Evolutionary conservation across 2,797 vertebrate species (phyloP).

Genomic region (Denticeps clupeoides): DNA sequence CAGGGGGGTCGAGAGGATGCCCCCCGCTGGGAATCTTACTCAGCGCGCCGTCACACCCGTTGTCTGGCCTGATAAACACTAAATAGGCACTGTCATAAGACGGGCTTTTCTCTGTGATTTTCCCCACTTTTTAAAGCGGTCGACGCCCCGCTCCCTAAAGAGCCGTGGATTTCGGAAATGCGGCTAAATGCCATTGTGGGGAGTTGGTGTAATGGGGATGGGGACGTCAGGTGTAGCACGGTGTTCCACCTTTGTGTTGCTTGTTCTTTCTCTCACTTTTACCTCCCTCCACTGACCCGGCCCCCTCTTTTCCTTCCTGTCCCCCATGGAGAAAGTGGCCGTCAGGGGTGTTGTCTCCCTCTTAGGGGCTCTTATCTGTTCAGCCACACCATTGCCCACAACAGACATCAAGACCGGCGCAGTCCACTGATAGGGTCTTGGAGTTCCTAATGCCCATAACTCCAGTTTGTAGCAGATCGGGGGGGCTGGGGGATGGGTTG

Average conservation of each 20-base stretch:
- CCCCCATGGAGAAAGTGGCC: constrained; percentile 40
- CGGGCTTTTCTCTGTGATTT: constrained; percentile 55
- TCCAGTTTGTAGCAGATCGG: too few relatives aligned
- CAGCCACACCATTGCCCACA: constrained; percentile 53
- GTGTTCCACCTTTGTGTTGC: constrained; percentile 34
- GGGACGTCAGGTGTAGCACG: constrained; percentile 48
- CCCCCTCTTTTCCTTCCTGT: constrained; percentile 12
- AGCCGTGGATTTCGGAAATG: constrained; percentile 51
- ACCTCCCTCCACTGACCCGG: too few relatives aligned
- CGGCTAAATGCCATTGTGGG: constrained; percentile 48
- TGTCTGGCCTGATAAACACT: constrained; percentile 67
- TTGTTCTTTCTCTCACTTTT: constrained; percentile 15
- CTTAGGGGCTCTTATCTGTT: constrained; percentile 46
- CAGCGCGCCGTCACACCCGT: constrained; percentile 70
- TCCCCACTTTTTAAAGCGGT: constrained; percentile 36
- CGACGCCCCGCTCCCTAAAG: too few relatives aligned
- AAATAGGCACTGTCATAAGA: constrained; percentile 65
- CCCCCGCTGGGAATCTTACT: constrained; percentile 73
- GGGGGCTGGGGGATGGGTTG: too few relatives aligned
- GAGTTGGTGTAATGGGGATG: constrained; percentile 45
- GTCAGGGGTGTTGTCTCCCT: constrained; percentile 31
- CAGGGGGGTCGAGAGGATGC: constrained; percentile 48
- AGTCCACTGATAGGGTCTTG: too few relatives aligned
- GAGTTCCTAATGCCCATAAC: too few relatives aligned
- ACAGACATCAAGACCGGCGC: constrained; percentile 47